These are phyloP conservation scores for Halocynthia aurantium DNA, from an alignment of 23 tunicate species.

Conservation along the genomic window DNA sequence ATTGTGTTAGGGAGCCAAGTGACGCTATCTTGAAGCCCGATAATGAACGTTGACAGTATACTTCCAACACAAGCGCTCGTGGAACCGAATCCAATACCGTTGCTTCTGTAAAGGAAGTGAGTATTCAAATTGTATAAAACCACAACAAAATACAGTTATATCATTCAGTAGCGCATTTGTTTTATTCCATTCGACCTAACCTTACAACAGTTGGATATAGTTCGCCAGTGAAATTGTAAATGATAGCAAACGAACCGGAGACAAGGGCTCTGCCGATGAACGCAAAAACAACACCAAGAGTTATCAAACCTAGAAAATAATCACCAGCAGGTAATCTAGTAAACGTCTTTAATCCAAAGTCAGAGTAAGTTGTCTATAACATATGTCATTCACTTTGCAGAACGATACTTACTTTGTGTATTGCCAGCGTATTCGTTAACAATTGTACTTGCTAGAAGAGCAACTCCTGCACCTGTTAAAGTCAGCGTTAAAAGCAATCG, in stretches of 20 bases:
- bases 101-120: constrained; percentile 22
- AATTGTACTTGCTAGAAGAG: constrained; percentile 2
- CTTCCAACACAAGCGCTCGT: constrained; percentile 57
- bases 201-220: constrained; percentile 25
- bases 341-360: background rate
- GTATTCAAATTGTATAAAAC: too few relatives aligned
- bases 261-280: constrained; percentile 15
- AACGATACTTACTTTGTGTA: background rate
- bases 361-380: background rate
- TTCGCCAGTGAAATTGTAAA: constrained; percentile 30
- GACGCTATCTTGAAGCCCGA: constrained; percentile 41
- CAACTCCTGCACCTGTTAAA: constrained; percentile 5
- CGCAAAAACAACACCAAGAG: constrained; percentile 14
- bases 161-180: too few relatives aligned
- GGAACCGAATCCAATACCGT: constrained; percentile 61
- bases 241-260: constrained; percentile 12
- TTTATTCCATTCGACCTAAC: background rate
- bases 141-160: too few relatives aligned
- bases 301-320: background rate
- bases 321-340: too few relatives aligned
- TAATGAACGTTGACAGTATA: constrained; percentile 49
- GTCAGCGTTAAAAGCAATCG: constrained; percentile 6
- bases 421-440: constrained; percentile 5
- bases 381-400: too few relatives aligned
- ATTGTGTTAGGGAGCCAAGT: constrained; percentile 67